Evolutionary conservation across 2,797 vertebrate genomes (phyloP), one percentile per base, ranked within the genome.

Genomic region (Vireo griseus): DNA sequence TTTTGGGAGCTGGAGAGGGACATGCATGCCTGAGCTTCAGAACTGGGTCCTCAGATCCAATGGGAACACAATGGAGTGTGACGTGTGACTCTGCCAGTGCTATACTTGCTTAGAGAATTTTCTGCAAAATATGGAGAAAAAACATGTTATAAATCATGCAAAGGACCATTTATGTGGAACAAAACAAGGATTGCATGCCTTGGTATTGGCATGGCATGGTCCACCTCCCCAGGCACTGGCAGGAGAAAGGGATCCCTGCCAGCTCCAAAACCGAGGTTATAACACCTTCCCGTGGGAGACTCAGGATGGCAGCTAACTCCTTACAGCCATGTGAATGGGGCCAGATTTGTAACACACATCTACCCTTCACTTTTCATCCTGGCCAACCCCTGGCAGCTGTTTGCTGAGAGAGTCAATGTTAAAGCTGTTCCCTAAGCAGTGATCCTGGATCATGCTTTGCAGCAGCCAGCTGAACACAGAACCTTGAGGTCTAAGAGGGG

Each of bases 361-460:
- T n/a, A 25, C 29, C 45, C 37, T 80, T 86, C 29, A 6, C 19
- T 25, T 42, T 88, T 65, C 50, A 19, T 86, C 37, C 61, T 44
- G 57, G 47, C 57, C 65, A 61, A 7, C 26, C 80, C 33, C 50
- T 86, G 77, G 40, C 40, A 87, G 74, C 44, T 76, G 21, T 82
- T 86, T 79, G 39, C 71, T 91, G 78, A 93, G 51, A 12, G 7
- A 83, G 42, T 19, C 28, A 59, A 22, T 76, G 88, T 91, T 76
- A 55, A 95, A 95, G 48, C 55, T 93, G 55, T 73, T 74, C 52
- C 62, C 40, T 51, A 42, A 62, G 21, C 67, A 40, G 20, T 35
- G 54, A 61, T 66, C 22, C 45, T 75, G 62, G 59, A 35, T 44
- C 14, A 22, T 13, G 62, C 15, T n/a, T 28, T 51, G 55, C 52